Conservation (phyloP, 2,888 invertebrate genomes). For the Drosophila koepferae region DNA sequence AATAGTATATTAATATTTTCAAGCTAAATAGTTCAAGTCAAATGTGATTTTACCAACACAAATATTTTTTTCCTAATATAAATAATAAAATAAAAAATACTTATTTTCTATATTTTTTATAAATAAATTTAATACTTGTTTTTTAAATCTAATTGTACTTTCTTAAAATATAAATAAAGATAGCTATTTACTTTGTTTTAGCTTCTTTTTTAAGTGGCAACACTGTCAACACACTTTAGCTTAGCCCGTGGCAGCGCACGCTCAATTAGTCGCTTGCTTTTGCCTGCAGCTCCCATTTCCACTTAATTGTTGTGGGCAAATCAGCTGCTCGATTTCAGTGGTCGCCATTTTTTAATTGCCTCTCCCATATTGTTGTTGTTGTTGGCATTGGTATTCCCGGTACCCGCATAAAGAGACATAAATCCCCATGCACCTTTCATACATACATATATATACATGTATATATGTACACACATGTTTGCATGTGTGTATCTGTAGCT, state of each 20-base stretch:
- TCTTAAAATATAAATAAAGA: too few relatives aligned
- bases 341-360: slow-evolving; percentile 52
- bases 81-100: background rate
- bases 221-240: slow-evolving; percentile 1
- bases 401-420: slow-evolving; percentile 16
- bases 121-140: background rate
- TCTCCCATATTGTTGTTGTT: slow-evolving; percentile 23
- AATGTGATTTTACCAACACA: background rate
- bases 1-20: background rate
- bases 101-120: background rate
- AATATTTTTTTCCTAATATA: background rate
- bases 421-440: background rate
- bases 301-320: slow-evolving; percentile 68
- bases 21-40: background rate
- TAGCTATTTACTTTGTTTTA: background rate
- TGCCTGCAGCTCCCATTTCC: slow-evolving; percentile 61
- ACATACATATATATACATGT: background rate
- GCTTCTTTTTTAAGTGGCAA: background rate
- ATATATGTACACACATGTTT: background rate
- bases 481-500: slow-evolving; percentile 11
- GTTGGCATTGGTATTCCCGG: slow-evolving; percentile 37
- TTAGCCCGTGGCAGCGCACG: slow-evolving; percentile 6
- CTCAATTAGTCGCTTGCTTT: slow-evolving; percentile 54
- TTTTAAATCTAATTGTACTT: background rate
- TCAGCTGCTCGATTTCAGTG: slow-evolving; percentile 63